Percentiles rank a stretch among this genome's conserved stretches.
These are phyloP conservation scores for Drosophila tanythrix DNA, from an alignment of 2,888 invertebrate genomes.

Conservation along the genomic window DNA sequence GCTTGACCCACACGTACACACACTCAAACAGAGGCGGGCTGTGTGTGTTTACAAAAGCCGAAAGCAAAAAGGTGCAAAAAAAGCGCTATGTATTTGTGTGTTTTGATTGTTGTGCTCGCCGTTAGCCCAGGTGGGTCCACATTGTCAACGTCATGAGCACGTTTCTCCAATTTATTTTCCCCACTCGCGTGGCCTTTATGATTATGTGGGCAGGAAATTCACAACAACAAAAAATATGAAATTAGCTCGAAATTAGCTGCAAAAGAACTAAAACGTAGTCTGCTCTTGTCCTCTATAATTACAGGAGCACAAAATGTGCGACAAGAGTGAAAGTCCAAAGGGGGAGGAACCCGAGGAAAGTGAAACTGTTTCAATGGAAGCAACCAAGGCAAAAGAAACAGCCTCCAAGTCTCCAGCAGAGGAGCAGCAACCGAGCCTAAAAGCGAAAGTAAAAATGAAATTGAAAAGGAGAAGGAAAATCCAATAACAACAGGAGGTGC, in stretches of 20 bases:
- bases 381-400: constrained; percentile 15
- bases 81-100: constrained; percentile 31
- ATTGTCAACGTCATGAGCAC: constrained; percentile 76
- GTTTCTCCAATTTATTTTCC: constrained; percentile 72
- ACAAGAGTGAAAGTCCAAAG: constrained; percentile 26
- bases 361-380: constrained; percentile 29
- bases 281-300: constrained; percentile 68
- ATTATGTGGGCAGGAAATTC: constrained; percentile 52
- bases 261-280: constrained; percentile 63
- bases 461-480: constrained; percentile 9
- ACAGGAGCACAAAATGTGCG: constrained; percentile 56
- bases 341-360: constrained; percentile 1
- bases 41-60: constrained; percentile 37
- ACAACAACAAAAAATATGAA: constrained; percentile 62
- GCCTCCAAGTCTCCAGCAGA: constrained; percentile 17
- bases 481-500: constrained; percentile 3
- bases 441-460: constrained; percentile 7
- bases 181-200: constrained; percentile 39
- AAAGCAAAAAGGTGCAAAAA: constrained; percentile 48
- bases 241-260: constrained; percentile 73
- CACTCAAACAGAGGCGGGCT: constrained; percentile 12
- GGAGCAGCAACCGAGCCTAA: constrained; percentile 6
- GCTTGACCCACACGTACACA: constrained; percentile 48
- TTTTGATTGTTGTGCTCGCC: constrained; percentile 36
- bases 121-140: constrained; percentile 26